Conservation (phyloP, 2,797 vertebrate genomes). For the Holocentrus rufus region DNA sequence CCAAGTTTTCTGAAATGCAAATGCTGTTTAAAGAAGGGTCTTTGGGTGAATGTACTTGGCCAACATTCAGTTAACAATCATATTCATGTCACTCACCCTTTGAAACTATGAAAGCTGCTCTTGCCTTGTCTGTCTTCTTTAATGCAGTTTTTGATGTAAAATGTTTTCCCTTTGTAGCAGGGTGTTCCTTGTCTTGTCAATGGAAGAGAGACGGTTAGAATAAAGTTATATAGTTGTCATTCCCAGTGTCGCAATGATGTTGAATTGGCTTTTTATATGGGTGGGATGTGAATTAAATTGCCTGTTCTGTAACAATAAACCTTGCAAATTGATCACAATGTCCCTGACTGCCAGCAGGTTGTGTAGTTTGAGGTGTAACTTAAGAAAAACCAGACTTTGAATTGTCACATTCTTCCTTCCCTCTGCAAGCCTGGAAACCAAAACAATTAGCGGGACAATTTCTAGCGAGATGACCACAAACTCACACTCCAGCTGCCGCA, state of each 20-base stretch:
- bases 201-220: slow-evolving; percentile 29
- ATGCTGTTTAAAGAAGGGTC: slow-evolving; percentile 42
- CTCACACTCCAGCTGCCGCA: slow-evolving; percentile 62
- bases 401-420: slow-evolving; percentile 32
- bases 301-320: slow-evolving; percentile 47
- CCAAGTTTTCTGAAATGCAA: slow-evolving; percentile 60
- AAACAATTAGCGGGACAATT: slow-evolving; percentile 64
- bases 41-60: slow-evolving; percentile 52
- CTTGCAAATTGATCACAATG: slow-evolving; percentile 43
- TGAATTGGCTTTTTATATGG: slow-evolving; percentile 42
- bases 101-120: slow-evolving; percentile 54
- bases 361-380: slow-evolving; percentile 37
- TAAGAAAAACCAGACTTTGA: slow-evolving; percentile 32
- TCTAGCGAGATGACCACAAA: slow-evolving; percentile 69
- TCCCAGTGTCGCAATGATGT: slow-evolving; percentile 17
- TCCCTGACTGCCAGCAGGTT: slow-evolving; percentile 24
- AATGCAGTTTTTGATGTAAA: slow-evolving; percentile 41
- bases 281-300: slow-evolving; percentile 46
- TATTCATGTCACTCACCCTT: slow-evolving; percentile 43
- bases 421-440: slow-evolving; percentile 48
- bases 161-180: slow-evolving; percentile 39
- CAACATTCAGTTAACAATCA: slow-evolving; percentile 61
- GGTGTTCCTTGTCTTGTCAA: slow-evolving; percentile 39
- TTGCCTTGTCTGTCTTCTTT: slow-evolving; percentile 41
- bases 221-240: slow-evolving; percentile 36